A percentile compares a stretch with the other conserved stretches of the same genome.
phyloP scores from a whole-genome alignment of 1,140 invertebrate species.

The Neodiprion fabricii region DNA sequence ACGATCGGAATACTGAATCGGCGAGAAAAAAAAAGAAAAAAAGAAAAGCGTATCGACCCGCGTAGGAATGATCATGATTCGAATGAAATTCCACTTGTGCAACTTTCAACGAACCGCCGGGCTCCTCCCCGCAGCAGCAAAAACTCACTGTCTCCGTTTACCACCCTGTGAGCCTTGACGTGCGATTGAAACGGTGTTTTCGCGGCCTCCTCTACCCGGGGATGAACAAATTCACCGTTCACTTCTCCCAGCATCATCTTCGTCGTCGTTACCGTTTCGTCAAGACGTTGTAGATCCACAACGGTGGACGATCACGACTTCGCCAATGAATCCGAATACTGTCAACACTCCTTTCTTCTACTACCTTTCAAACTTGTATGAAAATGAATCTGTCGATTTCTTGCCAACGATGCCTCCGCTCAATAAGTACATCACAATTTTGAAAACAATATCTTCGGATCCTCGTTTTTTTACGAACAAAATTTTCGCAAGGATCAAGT shows the following conservation, averaged over 20 bases:
- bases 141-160: not conserved
- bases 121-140: not conserved
- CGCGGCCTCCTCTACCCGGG: slow-evolving; percentile 28
- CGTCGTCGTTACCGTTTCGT: not conserved
- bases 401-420: not conserved
- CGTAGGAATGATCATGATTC: too few relatives aligned
- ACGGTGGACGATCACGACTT: not conserved
- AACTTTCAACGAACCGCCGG: too few relatives aligned
- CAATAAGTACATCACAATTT: not conserved
- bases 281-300: not conserved
- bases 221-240: slow-evolving; percentile 30
- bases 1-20: too few relatives aligned
- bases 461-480: not conserved
- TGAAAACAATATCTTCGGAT: not conserved
- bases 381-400: not conserved
- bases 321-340: not conserved
- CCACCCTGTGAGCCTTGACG: not conserved
- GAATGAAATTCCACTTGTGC: too few relatives aligned
- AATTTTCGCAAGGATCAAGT: not conserved
- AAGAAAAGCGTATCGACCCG: too few relatives aligned
- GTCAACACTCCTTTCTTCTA: slow-evolving; percentile 9
- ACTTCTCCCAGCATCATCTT: slow-evolving; percentile 35
- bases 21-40: too few relatives aligned
- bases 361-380: slow-evolving; percentile 9
- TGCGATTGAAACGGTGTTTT: slow-evolving; percentile 19